Conservation (phyloP, 2,888 invertebrate genomes). For the Caenorhabditis panamensis region DNA sequence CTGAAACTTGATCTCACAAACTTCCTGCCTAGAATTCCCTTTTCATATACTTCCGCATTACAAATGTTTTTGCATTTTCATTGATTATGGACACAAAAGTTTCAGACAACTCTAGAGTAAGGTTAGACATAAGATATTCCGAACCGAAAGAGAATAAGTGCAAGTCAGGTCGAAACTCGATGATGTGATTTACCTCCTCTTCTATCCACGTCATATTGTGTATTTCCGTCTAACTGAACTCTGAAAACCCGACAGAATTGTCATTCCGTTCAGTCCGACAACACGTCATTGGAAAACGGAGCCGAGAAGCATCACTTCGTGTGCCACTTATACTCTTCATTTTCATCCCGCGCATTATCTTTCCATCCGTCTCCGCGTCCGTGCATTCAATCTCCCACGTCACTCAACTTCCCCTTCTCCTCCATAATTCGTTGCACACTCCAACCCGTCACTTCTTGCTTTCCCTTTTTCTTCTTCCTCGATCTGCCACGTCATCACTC, state of each 20-base stretch:
- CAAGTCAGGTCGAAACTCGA: too few species aligned
- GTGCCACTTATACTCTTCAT: constrained; percentile 11
- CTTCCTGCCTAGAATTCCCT: too few species aligned
- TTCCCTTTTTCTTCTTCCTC: neutral
- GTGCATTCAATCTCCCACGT: constrained; percentile 9
- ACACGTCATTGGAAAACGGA: constrained; percentile 10
- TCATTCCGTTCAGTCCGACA: constrained; percentile 21
- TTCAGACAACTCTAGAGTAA: too few species aligned
- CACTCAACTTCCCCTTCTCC: neutral
- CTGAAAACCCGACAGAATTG: constrained; percentile 13
- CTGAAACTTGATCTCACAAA: too few species aligned
- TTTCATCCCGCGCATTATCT: constrained; percentile 16
- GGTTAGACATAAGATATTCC: too few species aligned
- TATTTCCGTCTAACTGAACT: too few species aligned
- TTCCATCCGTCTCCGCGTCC: neutral
- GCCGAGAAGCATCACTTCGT: neutral
- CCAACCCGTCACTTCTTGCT: neutral
- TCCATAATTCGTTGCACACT: constrained; percentile 2
- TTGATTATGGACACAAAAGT: too few species aligned
- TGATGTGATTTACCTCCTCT: neutral
- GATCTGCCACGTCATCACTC: constrained; percentile 27
- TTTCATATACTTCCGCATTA: too few species aligned
- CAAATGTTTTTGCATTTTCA: too few species aligned
- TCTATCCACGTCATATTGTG: neutral
- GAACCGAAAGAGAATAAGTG: too few species aligned